These are phyloP conservation scores for Parotocinclus haroldoi DNA, from an alignment of 2,797 vertebrate species.

Conservation along the genomic window DNA sequence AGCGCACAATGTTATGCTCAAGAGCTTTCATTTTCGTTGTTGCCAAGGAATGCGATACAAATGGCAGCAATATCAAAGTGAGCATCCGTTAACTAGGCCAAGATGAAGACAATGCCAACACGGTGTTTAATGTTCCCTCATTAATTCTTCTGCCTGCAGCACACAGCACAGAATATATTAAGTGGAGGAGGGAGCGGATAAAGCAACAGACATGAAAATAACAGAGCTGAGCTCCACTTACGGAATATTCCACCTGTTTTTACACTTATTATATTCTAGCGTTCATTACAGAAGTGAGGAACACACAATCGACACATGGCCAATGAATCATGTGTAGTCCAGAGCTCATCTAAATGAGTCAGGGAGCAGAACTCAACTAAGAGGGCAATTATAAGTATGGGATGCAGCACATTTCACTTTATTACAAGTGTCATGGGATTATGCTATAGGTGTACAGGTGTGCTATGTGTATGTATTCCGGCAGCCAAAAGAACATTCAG, in stretches of 20 bases:
- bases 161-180: constrained; percentile 46
- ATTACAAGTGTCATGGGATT: constrained; percentile 31
- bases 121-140: constrained; percentile 55
- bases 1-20: constrained; percentile 11
- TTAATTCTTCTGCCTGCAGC: constrained; percentile 57
- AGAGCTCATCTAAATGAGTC: not conserved
- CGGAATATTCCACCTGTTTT: not conserved
- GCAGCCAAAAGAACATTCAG: too few relatives aligned
- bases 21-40: constrained; percentile 14
- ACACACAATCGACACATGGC: not conserved
- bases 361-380: not conserved
- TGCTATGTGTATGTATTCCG: constrained; percentile 8
- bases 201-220: constrained; percentile 27
- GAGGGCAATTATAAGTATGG: constrained; percentile 10
- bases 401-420: constrained; percentile 26
- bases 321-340: not conserved
- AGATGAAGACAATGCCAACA: constrained; percentile 53
- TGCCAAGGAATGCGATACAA: constrained; percentile 27
- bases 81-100: constrained; percentile 59
- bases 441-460: constrained; percentile 3
- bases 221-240: constrained; percentile 4
- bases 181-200: constrained; percentile 22
- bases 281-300: not conserved
- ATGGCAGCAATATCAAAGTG: constrained; percentile 40
- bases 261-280: not conserved